Evolutionary conservation across 2,113 vertebrate genomes (phyloP), one percentile per base, ranked within the genome.

Genomic region (Sclerurus mexicanus): DNA sequence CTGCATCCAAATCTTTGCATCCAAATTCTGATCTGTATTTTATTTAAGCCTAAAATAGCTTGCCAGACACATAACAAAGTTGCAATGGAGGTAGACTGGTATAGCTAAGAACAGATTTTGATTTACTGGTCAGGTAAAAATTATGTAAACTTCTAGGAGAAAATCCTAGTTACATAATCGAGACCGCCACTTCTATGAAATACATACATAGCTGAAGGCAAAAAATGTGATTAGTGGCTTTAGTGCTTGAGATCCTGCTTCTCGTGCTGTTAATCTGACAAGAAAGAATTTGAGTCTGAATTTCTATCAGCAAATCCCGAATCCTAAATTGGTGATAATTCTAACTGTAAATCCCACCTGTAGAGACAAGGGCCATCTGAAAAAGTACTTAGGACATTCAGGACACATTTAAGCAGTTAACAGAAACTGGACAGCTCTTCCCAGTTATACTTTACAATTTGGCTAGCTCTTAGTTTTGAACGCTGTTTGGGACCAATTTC

Each of bases 1-100:
- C 20, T 68, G 8, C 0, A 0, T 50, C 44, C 37, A 69, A 78
- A 87, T n/a, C 22, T 14, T 75, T 68, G 52, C 33, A 67, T 31
- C 16, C 64, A 78, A 52, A 85, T 85, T 87, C 33, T 67, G 8
- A 49, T 64, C n/a, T 75, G 24, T 87, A 64, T 75, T 94, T 89
- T 79, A 17, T 21, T 21, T 42, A 82, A 94, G 23, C 13, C 49
- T 64, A 4, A 4, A 0, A 0, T n/a, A 52, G 4, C 4, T 83
- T 56, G 21, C 25, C 42, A 49, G 24, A 7, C 10, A 68, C 3
- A 7, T 7, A 39, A 20, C 3, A 66, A 44, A 39, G 6, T 22
- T 55, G 20, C 55, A 82, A 5, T 40, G 44, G n/a, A 68, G 59
- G 18, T 40, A n/a, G 10, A 16, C 4, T 42, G 16, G 6, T 2